Evolutionary conservation across 2,888 invertebrate genomes (phyloP), one percentile per base, ranked within the genome.

Genomic region (Copidosoma aretas): DNA sequence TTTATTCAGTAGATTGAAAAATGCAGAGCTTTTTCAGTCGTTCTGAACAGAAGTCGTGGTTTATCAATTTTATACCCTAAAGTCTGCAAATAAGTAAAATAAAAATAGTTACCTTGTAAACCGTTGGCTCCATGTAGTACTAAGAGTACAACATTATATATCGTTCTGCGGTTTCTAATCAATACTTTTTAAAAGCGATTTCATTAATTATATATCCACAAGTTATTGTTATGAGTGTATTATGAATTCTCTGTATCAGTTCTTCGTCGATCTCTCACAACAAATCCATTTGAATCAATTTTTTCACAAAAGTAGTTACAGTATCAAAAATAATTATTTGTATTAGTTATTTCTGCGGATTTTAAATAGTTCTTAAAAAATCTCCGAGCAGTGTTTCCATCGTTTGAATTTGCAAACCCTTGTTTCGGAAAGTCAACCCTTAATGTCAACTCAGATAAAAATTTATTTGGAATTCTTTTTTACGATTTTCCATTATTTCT

Each of bases 271-370:
- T 58, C 22, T 61, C 67, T 67, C 46, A 22, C 53, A n/a, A n/a
- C n/a, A n/a, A n/a, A n/a, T n/a, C n/a, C n/a, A n/a, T n/a, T n/a
- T n/a, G n/a, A n/a, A n/a, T n/a, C n/a, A n/a, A n/a, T n/a, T n/a
- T n/a, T n/a, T n/a, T n/a, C n/a, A n/a, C n/a, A n/a, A n/a, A n/a
- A n/a, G n/a, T n/a, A n/a, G n/a, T n/a, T n/a, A 19, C 22, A 53
- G 22, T 53, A n/a, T n/a, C 19, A 53, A 53, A 53, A n/a, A 19
- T 4, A 53, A 12, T 8, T 10, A n/a, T 53, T 53, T 53, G 22
- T 53, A 66, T 60, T 60, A 25, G 66, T 66, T 41, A 66, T 66
- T 46, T 67, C 57, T n/a, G 61, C 60, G 39, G 67, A 53, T 53
- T 32, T 24, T 21, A 10, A 41, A 19, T 3, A 15, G 25, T 62